Conservation (phyloP, 92 coral and sea anemone species). For the Galaxea fascicularis region DNA sequence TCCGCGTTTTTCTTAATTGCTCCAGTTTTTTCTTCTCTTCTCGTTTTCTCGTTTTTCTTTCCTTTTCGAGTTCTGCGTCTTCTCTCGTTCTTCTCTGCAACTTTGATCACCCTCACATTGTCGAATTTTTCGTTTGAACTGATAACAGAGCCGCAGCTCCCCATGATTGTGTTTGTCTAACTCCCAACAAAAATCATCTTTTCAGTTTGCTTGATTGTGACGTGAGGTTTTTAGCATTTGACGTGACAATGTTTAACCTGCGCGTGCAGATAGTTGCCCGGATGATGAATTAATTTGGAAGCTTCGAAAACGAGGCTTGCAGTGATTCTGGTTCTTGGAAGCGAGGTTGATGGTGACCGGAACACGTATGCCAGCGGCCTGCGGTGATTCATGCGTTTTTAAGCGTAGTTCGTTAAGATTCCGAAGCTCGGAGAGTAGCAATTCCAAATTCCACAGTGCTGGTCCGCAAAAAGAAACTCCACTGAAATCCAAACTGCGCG, state of each 20-base stretch:
- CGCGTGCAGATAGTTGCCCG: constrained; percentile 8
- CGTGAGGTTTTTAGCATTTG: background rate
- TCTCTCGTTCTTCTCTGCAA: background rate
- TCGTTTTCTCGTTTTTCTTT: background rate
- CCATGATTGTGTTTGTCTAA: background rate
- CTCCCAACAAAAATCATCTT: background rate
- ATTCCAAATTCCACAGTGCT: background rate
- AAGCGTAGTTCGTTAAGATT: too few relatives aligned
- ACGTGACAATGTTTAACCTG: background rate
- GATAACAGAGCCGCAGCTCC: background rate
- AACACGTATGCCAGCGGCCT: background rate
- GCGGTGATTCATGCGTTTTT: background rate
- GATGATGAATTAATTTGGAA: too few relatives aligned
- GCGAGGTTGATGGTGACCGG: background rate
- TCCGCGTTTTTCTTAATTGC: background rate
- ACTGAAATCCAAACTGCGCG: background rate
- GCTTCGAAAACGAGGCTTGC: background rate
- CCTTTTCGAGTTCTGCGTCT: background rate
- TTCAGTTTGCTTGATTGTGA: constrained; percentile 11
- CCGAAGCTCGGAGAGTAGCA: too few relatives aligned
- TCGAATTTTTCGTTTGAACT: background rate
- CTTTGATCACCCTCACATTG: background rate
- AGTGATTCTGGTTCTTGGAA: background rate
- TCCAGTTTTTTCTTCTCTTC: background rate
- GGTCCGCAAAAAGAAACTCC: background rate